Evolutionary conservation across 1,140 invertebrate genomes (phyloP), one percentile per base, ranked within the genome.

Genomic region (Penaeus chinensis): DNA sequence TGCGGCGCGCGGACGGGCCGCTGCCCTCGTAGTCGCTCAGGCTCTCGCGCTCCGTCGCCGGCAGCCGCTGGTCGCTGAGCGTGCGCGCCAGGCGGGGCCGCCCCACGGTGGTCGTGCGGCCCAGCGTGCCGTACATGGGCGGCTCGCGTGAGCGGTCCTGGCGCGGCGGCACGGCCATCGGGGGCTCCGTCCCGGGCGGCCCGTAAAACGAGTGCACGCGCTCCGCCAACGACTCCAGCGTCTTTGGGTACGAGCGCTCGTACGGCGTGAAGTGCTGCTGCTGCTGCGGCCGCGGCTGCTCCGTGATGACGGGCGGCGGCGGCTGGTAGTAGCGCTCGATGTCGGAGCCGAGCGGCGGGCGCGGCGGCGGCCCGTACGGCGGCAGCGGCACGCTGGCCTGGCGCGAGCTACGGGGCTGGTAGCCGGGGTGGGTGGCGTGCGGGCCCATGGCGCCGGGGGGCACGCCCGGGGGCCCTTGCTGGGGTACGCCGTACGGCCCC

Each of bases 141-240:
- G 78, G 63, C 84, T 92, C 92, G 80, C 37, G 60, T 95, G 95
- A 91, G 96, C 96, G 71, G 96, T 92, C 91, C 95, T 96, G 78
- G 95, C 96, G 83, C 95, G 94, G 24, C 96, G 93, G 81, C 83
- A 47, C 76, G 19, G 61, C 83, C 85, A 89, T 82, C 63, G 69
- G 84, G 7, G 60, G 71, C 66, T 90, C 92, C 91, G 79, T 71
- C 22, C 95, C 95, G 96, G 96, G 74, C 96, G 93, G 91, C 95
- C 96, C 82, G 95, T 96, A 87, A 96, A 94, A 61, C 96, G 93
- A 84, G 96, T 92, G 91, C 47, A 91, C 91, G 93, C 97, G 97
- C 92, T 98, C 96, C 0, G 96, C 96, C 4, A 98, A 93, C 91
- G 96, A 97, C 92, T 98, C 96, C 79, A 97, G 92, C 0, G 97